Evolutionary conservation across 2,113 vertebrate genomes (phyloP).

Genomic region (Siniperca knerii): DNA sequence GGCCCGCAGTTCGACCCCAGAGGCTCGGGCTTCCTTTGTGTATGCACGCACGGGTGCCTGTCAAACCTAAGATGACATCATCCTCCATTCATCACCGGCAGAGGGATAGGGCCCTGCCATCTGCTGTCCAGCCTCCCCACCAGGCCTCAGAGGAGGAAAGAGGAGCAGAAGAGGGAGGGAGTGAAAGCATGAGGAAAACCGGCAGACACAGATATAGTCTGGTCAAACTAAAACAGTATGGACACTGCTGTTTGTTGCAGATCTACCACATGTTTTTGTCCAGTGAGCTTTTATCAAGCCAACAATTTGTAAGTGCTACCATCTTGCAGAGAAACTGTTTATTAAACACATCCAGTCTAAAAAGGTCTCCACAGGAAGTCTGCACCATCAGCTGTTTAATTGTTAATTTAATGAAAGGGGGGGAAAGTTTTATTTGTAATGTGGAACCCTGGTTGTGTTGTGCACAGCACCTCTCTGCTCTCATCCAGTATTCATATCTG

Average conservation of each 20-base stretch:
- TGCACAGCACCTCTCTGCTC: conserved; percentile 83
- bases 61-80: conserved; percentile 96
- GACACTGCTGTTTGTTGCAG: conserved; percentile 64
- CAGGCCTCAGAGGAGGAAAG: conserved; percentile 68
- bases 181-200: conserved; percentile 46
- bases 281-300: conserved; percentile 53
- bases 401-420: conserved; percentile 59
- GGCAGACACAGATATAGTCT: conserved; percentile 55
- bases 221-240: conserved; percentile 80
- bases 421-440: conserved; percentile 68
- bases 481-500: conserved; percentile 95
- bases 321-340: conserved; percentile 52
- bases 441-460: conserved; percentile 65
- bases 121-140: conserved; percentile 89
- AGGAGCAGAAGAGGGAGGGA: conserved; percentile 55
- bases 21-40: conserved; percentile 90
- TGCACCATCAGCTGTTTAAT: conserved; percentile 63
- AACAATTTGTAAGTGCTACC: conserved; percentile 54
- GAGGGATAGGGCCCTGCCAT: conserved; percentile 91
- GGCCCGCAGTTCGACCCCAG: conserved; percentile 86
- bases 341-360: conserved; percentile 46
- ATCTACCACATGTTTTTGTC: conserved; percentile 70
- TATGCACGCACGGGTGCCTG: conserved; percentile 79
- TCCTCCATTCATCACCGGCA: conserved; percentile 93
- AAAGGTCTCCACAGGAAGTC: conserved; percentile 51